These are phyloP conservation scores for Microhierax caerulescens DNA, from an alignment of 2,797 vertebrate genomes.

Conservation along the genomic window DNA sequence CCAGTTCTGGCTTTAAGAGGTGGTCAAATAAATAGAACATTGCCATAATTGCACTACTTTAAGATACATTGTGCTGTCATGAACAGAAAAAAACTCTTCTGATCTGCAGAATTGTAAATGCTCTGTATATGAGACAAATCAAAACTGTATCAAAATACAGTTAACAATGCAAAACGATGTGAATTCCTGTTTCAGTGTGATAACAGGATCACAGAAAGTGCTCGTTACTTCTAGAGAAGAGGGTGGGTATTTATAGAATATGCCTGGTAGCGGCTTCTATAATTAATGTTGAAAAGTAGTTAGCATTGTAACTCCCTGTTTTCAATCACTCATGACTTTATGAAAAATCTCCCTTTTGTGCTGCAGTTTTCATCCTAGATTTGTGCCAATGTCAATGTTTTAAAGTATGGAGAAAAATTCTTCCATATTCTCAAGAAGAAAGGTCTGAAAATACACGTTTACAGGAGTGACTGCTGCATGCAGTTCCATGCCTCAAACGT, in stretches of 20 bases:
- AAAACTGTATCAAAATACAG: not conserved
- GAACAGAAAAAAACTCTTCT: not conserved
- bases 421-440: not conserved
- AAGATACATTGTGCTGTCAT: not conserved
- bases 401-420: not conserved
- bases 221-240: not conserved
- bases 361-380: not conserved
- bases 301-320: slow-evolving; percentile 28
- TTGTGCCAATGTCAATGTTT: not conserved
- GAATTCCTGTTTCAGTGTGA: slow-evolving; percentile 25
- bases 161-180: not conserved
- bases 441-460: not conserved
- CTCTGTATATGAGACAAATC: not conserved
- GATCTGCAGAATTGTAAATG: not conserved
- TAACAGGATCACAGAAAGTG: slow-evolving; percentile 38
- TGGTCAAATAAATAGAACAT: not conserved
- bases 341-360: not conserved
- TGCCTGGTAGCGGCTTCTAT: slow-evolving; percentile 1
- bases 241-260: slow-evolving; percentile 20
- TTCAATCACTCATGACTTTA: not conserved
- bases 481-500: not conserved
- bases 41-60: not conserved
- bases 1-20: not conserved
- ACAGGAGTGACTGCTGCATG: not conserved
- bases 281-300: slow-evolving; percentile 10